phyloP scores from a whole-genome alignment of 2,113 vertebrate species.

The Scalopus aquaticus region DNA sequence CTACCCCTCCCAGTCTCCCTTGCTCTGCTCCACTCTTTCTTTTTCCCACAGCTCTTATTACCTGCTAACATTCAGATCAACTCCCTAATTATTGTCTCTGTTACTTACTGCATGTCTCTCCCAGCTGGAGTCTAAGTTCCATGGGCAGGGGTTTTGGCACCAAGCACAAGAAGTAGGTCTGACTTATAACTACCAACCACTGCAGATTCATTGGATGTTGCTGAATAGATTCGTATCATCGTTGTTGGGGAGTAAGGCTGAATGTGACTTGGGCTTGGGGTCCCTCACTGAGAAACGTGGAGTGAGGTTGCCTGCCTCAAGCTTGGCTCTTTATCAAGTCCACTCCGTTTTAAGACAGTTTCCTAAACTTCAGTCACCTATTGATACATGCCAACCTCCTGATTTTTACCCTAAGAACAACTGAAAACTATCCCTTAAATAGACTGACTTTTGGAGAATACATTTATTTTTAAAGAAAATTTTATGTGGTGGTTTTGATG shows the following conservation, averaged over 20 bases:
- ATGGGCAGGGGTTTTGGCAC: neutral
- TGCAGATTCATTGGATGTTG: neutral
- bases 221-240: neutral
- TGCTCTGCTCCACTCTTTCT: neutral
- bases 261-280: neutral
- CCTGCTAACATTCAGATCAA: neutral
- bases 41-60: neutral
- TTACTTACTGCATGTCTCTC: neutral
- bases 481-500: neutral
- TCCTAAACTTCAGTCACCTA: neutral
- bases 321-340: neutral
- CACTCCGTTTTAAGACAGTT: neutral
- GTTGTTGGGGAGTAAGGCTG: neutral
- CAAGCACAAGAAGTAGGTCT: neutral
- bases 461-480: neutral
- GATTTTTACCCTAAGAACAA: constrained; percentile 18
- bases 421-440: constrained; percentile 6
- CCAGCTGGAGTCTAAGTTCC: neutral
- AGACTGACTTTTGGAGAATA: constrained; percentile 24
- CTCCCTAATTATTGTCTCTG: neutral
- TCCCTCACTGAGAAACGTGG: neutral
- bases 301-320: neutral
- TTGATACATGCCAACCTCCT: neutral
- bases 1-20: neutral
- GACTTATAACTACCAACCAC: neutral